Evolutionary conservation across 2,888 invertebrate species (phyloP).

Genomic region (Lacanobia oleracea): DNA sequence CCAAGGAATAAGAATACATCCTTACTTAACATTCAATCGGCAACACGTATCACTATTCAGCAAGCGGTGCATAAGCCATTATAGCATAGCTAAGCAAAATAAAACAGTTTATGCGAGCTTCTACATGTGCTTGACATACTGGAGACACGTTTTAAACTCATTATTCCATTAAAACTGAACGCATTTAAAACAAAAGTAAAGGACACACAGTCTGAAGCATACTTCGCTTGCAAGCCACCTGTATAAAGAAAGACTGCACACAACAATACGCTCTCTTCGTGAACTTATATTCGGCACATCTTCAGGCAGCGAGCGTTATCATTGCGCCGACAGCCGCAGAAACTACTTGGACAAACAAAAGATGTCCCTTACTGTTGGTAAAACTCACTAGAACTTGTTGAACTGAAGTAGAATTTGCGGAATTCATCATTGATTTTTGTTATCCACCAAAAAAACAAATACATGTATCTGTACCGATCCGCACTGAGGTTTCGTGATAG

Average conservation of each 20-base stretch:
- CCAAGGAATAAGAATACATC: background rate
- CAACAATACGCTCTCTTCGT: slow-evolving; percentile 44
- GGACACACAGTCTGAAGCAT: slow-evolving; percentile 13
- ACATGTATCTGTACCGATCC: no score
- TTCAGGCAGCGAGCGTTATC: slow-evolving; percentile 36
- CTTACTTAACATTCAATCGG: slow-evolving; percentile 3
- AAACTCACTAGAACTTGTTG: slow-evolving; percentile 26
- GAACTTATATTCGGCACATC: slow-evolving; percentile 51
- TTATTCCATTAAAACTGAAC: background rate
- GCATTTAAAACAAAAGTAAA: slow-evolving; percentile 4
- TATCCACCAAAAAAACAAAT: no score
- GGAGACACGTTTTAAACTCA: background rate
- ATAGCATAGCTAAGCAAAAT: background rate
- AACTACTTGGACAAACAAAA: slow-evolving; percentile 55
- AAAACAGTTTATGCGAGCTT: background rate
- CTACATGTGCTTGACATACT: background rate
- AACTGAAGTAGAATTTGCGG: background rate
- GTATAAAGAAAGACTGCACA: slow-evolving; percentile 35
- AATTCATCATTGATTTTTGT: no score
- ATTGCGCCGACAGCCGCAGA: slow-evolving; percentile 43
- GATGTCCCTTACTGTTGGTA: slow-evolving; percentile 34
- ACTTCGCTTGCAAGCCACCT: slow-evolving; percentile 10
- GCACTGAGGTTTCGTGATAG: no score
- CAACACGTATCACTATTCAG: background rate
- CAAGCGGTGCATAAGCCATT: background rate